Evolutionary conservation across 1,140 invertebrate species (phyloP), one percentile per base, ranked within the genome.

Genomic region (Mactra quadrangularis): DNA sequence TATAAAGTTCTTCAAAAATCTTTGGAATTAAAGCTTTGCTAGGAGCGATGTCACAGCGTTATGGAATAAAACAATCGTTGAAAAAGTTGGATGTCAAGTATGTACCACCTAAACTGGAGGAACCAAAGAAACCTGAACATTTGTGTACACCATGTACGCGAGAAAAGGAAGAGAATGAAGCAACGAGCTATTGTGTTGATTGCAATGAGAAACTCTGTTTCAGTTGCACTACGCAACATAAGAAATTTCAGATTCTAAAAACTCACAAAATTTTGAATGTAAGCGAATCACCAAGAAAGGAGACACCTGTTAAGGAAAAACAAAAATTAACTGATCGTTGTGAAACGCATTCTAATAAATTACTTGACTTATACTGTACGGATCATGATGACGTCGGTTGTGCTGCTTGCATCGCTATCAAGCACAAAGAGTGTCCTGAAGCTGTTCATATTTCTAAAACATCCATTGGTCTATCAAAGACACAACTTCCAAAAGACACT

Each of bases 201-300:
- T 79, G 76, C n/a, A 55, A 79, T 3, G 76, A 79, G 29, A 79
- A 41, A 29, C 76, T 79, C 0, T 79, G 76, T 57, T n/a, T 45
- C 17, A 29, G 11, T 3, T 79, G 76, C n/a, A 52, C 27, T 17
- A 38, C 45, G 17, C 76, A 79, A 25, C 76, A 79, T 41, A 1
- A 22, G 33, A 66, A 68, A 33, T 79, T 79, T 29, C 76, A 55
- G 13, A 68, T 79, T 38, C 62, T 79, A 13, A 79, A 68, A n/a
- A 68, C 76, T 1, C 76, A 79, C 25, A 66, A 68, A 27, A 31
- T 79, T 17, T 9, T 68, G 1, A 60, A 60, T 9, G 29, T 79
- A 3, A 41, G 64, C 13, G 76, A 62, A 38, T 60, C 76, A 27
- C 76, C 76, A 33, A 25, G 15, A 38, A 11, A 38, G 13, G 62